Base-by-base conservation (phyloP, 1,140 invertebrate genomes). In the Leptonema lineaticorne region DNA sequence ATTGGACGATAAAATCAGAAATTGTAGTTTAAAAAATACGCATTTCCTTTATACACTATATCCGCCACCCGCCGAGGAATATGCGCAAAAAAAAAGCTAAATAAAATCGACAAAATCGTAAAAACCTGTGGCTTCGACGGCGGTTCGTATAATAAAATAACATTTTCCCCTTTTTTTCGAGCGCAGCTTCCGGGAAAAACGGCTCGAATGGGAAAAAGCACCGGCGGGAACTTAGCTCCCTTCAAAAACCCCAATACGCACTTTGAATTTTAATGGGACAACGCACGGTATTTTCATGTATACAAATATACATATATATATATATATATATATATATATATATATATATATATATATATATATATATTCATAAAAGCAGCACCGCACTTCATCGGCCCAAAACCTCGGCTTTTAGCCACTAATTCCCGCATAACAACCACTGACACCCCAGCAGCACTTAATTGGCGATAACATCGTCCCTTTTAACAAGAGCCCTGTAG, bases 251-350 rank as follows among this genome's bases (percentile, higher is more conserved):
- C 79, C 80, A 79, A 78, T 75, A 80, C 81, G 80, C 78, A 78
- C 75, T 81, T 80, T 82, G 81, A 81, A 82, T 82, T 81, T 81
- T 81, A 82, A 82, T 82, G 50, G 78, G 37, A 9, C 48, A 71
- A 74, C 70, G 73, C 70, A n/a, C n/a, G n/a, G n/a, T n/a, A n/a
- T n/a, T n/a, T n/a, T n/a, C n/a, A n/a, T n/a, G n/a, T n/a, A n/a
- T n/a, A n/a, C n/a, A n/a, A n/a, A n/a, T n/a, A n/a, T n/a, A n/a
- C n/a, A n/a, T n/a, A n/a, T n/a, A n/a, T n/a, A n/a, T n/a, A n/a
- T n/a, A n/a, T n/a, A n/a, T n/a, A n/a, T n/a, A n/a, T n/a, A n/a
- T n/a, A n/a, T n/a, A n/a, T n/a, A n/a, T n/a, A n/a, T n/a, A n/a
- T n/a, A n/a, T n/a, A n/a, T n/a, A n/a, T n/a, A n/a, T n/a, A n/a